These are phyloP conservation scores for Calliopsis andreniformis DNA, from an alignment of 1,140 invertebrate genomes.

Conservation along the genomic window DNA sequence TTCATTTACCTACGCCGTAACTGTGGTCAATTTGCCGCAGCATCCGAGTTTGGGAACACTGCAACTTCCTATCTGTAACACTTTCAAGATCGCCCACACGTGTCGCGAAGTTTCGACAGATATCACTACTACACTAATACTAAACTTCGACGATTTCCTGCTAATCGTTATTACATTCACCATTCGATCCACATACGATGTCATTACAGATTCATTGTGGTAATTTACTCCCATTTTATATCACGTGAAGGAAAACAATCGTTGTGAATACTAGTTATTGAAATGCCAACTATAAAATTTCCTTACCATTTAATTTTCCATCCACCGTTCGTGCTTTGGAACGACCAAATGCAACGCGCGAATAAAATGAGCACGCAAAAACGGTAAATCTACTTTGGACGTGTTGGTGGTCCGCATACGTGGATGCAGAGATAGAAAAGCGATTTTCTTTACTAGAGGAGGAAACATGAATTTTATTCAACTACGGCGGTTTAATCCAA, in stretches of 20 bases:
- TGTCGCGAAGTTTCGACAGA: conserved; percentile 22
- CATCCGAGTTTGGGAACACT: conserved; percentile 30
- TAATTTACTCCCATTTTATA: background rate
- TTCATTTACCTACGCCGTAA: conserved; percentile 34
- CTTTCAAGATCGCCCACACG: conserved; percentile 23
- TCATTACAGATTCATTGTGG: background rate
- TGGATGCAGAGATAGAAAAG: background rate
- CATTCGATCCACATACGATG: too few species aligned
- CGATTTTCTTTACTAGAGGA: background rate
- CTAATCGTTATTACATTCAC: conserved; percentile 9
- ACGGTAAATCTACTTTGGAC: background rate
- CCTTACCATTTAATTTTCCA: background rate
- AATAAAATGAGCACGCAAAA: background rate
- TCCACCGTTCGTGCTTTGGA: background rate
- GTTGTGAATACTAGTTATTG: too few species aligned
- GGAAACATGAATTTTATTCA: background rate
- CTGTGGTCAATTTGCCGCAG: conserved; percentile 33
- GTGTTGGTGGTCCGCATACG: background rate
- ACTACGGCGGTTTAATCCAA: background rate
- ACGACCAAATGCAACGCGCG: background rate
- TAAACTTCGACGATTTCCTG: conserved; percentile 5
- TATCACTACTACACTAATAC: background rate
- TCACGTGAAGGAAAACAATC: too few species aligned
- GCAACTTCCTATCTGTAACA: conserved; percentile 44
- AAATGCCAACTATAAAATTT: background rate